Base-by-base conservation (phyloP, 2,113 vertebrate species). In the Microcebus jonahi region DNA sequence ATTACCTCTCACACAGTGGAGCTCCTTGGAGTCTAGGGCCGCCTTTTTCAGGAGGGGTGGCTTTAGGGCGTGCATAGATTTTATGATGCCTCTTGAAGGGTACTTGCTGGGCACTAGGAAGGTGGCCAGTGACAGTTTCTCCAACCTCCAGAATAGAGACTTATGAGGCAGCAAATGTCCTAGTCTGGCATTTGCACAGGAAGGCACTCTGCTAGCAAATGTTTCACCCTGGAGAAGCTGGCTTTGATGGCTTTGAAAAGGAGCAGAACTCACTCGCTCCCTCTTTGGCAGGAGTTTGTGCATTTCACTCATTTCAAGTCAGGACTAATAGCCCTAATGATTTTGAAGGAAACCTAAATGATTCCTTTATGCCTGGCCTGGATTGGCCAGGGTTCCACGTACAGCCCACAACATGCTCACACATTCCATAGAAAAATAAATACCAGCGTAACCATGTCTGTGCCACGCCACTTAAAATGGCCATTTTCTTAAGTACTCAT, bases 301-400 rank as follows among this genome's bases (percentile, higher is more conserved):
- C 42, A 3, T 80, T 88, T 90, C 93, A 59, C 85, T 95, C 91
- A 81, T n/a, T 95, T 88, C 96, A 91, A 93, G 96, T 97, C 96
- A 90, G 80, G 70, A 94, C 96, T 91, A 71, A 97, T 91, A 89
- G 87, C 42, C 88, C 91, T 93, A 95, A 96, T 96, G 97, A 96
- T 94, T 97, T 94, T 94, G 97, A 95, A 97, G 95, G 71, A 68
- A 94, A 65, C 61, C 76, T 97, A 96, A 97, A 96, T 91, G 97
- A 95, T 88, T 95, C 96, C 96, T 97, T 96, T 95, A 93, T 97
- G 91, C 93, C 90, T 55, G 75, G 57, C 83, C 50, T 11, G n/a
- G 91, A 83, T 82, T 88, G 96, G 95, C 93, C 50, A 80, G 83
- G 45, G 29, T 84, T 93, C 96, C 83, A 42, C 59, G 92, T 92